phyloP scores from a whole-genome alignment of 2,797 vertebrate genomes.

The Cuculus canorus region DNA sequence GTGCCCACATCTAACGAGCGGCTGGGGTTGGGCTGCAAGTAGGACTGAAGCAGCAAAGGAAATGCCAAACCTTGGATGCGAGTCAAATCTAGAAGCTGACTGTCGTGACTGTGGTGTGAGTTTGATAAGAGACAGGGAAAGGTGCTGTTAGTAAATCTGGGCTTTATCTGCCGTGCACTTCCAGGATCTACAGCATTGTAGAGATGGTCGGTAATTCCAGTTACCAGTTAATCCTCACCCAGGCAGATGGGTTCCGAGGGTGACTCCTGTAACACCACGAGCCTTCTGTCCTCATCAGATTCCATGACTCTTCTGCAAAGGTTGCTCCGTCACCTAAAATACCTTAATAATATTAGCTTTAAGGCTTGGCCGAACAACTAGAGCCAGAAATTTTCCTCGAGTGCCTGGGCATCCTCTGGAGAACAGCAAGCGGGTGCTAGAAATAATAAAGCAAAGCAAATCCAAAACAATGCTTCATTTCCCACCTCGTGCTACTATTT shows the following conservation, averaged over 20 bases:
- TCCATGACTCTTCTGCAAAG: neutral
- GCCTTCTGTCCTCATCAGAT: neutral
- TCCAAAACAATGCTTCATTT: conserved; percentile 24
- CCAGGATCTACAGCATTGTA: neutral
- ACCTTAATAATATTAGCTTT: neutral
- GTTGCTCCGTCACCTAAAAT: neutral
- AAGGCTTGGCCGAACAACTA: neutral
- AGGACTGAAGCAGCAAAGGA: neutral
- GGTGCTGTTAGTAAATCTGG: neutral
- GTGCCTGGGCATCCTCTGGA: conserved; percentile 8
- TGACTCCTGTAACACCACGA: fast-evolving
- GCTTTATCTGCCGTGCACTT: neutral
- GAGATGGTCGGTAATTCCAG: neutral
- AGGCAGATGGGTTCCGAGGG: neutral
- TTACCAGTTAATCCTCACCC: neutral
- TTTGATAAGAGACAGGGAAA: neutral
- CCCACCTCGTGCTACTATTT: conserved; percentile 22
- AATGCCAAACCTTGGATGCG: neutral
- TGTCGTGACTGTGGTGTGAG: neutral
- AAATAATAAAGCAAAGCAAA: conserved; percentile 53
- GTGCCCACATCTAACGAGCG: neutral
- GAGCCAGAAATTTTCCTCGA: conserved; percentile 4
- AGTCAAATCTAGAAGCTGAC: neutral
- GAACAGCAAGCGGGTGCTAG: neutral
- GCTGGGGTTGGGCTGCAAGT: neutral